These are phyloP conservation scores for Pomacea maculata DNA, from an alignment of 1,140 invertebrate species.

Conservation along the genomic window DNA sequence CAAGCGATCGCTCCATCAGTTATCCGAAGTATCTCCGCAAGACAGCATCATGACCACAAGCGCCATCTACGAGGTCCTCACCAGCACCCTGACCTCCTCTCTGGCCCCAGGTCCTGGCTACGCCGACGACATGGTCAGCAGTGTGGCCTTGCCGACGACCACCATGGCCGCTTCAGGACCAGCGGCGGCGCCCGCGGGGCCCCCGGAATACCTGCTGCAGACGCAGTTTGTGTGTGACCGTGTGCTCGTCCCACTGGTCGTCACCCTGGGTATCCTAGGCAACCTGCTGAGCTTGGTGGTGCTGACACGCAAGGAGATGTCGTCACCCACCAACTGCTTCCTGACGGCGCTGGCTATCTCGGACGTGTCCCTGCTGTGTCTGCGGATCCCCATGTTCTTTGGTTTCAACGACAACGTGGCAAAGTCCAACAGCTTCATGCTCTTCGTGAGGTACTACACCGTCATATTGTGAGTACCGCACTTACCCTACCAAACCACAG, in stretches of 20 bases:
- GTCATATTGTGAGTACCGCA: conserved; percentile 36
- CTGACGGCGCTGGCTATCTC: conserved; percentile 88
- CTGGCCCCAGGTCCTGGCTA: background rate
- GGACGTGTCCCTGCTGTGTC: conserved; percentile 71
- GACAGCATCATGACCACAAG: background rate
- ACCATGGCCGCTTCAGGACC: background rate
- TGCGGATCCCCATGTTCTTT: conserved; percentile 39
- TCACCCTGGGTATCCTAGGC: conserved; percentile 84
- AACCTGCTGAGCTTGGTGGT: conserved; percentile 90
- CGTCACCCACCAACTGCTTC: conserved; percentile 90
- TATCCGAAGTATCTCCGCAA: too few relatives aligned
- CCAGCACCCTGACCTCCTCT: conserved; percentile 15
- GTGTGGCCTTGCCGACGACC: background rate
- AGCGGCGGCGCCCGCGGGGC: conserved; percentile 1
- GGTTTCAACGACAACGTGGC: conserved; percentile 20
- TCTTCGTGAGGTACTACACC: conserved; percentile 33
- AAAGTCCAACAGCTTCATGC: conserved; percentile 24
- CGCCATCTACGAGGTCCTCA: conserved; percentile 1
- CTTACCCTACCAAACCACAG: background rate
- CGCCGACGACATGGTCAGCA: background rate
- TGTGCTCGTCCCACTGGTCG: conserved; percentile 76
- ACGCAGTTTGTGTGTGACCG: conserved; percentile 27
- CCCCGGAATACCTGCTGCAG: conserved; percentile 29
- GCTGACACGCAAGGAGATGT: conserved; percentile 85
- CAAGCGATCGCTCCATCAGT: too few relatives aligned